Base-by-base conservation (phyloP, 2,888 invertebrate genomes). In the Cremastobaeus sp. region DNA sequence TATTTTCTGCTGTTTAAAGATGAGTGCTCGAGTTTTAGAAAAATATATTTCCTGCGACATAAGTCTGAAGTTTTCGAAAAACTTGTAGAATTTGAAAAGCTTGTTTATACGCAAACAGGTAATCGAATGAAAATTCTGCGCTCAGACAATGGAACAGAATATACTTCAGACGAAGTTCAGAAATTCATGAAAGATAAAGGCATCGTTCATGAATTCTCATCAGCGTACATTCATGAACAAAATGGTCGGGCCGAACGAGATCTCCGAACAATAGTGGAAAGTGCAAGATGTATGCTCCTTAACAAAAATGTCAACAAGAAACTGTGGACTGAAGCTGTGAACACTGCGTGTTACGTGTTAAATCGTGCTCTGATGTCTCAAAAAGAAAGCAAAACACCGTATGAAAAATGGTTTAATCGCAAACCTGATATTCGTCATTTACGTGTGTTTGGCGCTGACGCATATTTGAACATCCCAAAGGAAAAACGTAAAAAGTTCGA, bases 251-350 rank as follows among this genome's bases (percentile, higher is more conserved):
- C 43, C 5, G 64, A 71, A 28, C 37, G 57, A 6, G 57, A 57
- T 6, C 17, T 28, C 3, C n/a, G 43, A 15, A 15, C 64, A 8
- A 35, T 70, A 2, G 37, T 45, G 0, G 52, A 70, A 12, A 43
- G 57, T 34, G 64, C 57, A 0, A 12, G 62, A 11, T 21, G 43
- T n/a, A 52, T 70, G 70, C 43, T 70, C 1, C 6, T 48, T 1
- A n/a, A 8, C 15, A 48, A 12, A 2, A 20, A 43, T 0, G 4
- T 71, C 0, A n/a, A 50, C 8, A 1, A 1, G 3, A 34, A 48
- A 11, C 65, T 80, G 9, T 85, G 83, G 83, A 76, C 77, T 1
- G 84, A 84, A 66, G 32, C 32, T 1, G n/a, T 32, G n/a, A 32
- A 32, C 32, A n/a, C 9, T n/a, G 72, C 75, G 0, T 54, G 35